phyloP scores from a whole-genome alignment of 2,888 invertebrate species.

The Trissolcus japonicus region DNA sequence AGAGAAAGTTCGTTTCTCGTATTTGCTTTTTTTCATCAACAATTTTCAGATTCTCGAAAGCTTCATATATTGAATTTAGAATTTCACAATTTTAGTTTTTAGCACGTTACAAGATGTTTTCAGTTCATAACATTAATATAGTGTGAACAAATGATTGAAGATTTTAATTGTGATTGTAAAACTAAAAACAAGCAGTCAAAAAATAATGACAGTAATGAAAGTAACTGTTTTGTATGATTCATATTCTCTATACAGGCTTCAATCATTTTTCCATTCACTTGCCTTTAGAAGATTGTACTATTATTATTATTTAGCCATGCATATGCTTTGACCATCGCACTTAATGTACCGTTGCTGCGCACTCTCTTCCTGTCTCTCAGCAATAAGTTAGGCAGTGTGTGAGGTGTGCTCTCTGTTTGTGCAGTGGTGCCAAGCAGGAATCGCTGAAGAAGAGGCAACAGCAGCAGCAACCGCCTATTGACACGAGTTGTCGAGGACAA shows the following conservation, averaged over 20 bases:
- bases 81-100: too few species aligned
- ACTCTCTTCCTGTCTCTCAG: conserved; percentile 65
- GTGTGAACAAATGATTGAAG: too few species aligned
- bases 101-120: too few species aligned
- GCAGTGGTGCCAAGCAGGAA: conserved; percentile 75
- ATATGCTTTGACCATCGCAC: conserved; percentile 44
- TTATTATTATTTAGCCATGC: conserved; percentile 16
- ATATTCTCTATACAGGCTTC: too few species aligned
- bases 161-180: too few species aligned
- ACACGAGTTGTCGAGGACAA: conserved; percentile 14
- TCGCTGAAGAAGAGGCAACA: conserved; percentile 69
- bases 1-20: neutral
- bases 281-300: neutral
- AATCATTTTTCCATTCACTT: too few species aligned
- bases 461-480: conserved; percentile 20
- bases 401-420: conserved; percentile 65
- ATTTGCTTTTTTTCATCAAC: neutral
- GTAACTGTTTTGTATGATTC: too few species aligned
- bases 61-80: too few species aligned
- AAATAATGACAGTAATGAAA: too few species aligned
- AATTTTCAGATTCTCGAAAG: too few species aligned
- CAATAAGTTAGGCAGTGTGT: conserved; percentile 67
- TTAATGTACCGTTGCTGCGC: conserved; percentile 57
- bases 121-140: too few species aligned
- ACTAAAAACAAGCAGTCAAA: too few species aligned